Base-by-base conservation (phyloP, 1,140 invertebrate species). In the Penaeus japonicus region DNA sequence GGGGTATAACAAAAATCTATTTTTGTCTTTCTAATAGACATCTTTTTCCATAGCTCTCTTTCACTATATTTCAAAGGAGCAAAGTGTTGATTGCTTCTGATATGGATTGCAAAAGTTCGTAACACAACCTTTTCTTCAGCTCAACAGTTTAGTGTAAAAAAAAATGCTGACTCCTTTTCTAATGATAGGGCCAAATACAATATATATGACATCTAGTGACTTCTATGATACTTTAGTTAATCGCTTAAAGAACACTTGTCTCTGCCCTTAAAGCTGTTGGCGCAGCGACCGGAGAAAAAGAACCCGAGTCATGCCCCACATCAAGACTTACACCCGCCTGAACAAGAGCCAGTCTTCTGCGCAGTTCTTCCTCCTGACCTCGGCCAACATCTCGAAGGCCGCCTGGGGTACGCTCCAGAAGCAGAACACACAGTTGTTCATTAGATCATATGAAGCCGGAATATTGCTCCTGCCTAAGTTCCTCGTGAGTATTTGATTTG, bases 331-430 rank as follows among this genome's bases (percentile, higher is more conserved):
- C 92, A 94, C 95, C 0, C 94, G 98, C 62, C 92, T 96, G 2
- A 96, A 96, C 0, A 95, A 93, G 87, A 96, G 94, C 93, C 91
- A 93, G 73, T 93, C 93, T 78, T 93, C 94, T 92, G 94, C 95
- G 89, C 95, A 95, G 89, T 97, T 96, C 95, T 98, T 97, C 92
- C 93, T 98, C 0, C 93, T 99, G 0, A 98, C 97, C 0, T 98
- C 97, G 91, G 97, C 96, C 0, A 99, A 99, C 93, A 92, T 99
- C 12, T 99, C 97, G 20, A 99, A 98, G 93, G 97, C 97, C 24
- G 98, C 98, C 0, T 99, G 98, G 98, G 98, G 98, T 85, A 94
- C 90, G 93, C 94, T 89, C 93, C 94, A 30, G 89, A 96, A 96
- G 91, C 94, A 94, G 87, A 93, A 93, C 55, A 91, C 93, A 85